Percentiles rank a stretch among this genome's conserved stretches.
Evolutionary conservation across 2,888 invertebrate genomes (phyloP).

Genomic region (Magallana nippona): DNA sequence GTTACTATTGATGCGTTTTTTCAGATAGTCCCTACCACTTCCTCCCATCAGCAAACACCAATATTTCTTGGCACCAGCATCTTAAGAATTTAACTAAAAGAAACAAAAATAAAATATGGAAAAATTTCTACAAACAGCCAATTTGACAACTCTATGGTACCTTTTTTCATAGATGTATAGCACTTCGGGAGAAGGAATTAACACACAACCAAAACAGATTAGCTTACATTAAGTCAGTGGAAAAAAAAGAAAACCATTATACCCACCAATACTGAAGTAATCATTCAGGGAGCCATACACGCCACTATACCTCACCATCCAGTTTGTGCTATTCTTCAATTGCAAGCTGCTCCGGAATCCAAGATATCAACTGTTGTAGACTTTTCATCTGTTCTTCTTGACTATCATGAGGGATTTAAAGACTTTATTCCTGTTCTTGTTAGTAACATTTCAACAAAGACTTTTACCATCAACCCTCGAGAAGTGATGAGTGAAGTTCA

Average conservation of each 20-base stretch:
- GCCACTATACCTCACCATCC: background rate
- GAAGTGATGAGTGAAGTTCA: slow-evolving; percentile 3
- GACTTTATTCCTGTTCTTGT: background rate
- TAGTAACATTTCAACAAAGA: slow-evolving; percentile 8
- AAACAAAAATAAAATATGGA: background rate
- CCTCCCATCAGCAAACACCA: too few species aligned
- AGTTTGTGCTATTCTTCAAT: background rate
- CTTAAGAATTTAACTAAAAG: background rate
- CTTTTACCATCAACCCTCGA: slow-evolving; percentile 6
- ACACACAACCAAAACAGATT: background rate
- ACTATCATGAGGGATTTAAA: background rate
- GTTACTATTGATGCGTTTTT: too few species aligned
- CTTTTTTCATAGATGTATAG: background rate
- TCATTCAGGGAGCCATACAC: background rate
- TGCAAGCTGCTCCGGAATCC: background rate
- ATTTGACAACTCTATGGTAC: slow-evolving; percentile 21
- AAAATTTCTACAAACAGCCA: slow-evolving; percentile 3
- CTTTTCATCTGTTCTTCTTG: background rate
- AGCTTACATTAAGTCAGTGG: background rate
- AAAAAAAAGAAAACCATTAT: background rate
- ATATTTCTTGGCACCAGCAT: background rate
- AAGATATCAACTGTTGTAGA: slow-evolving; percentile 2
- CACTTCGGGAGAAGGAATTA: background rate
- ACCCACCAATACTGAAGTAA: background rate
- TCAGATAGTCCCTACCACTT: too few species aligned